These are phyloP conservation scores for Epistrophe grossulariae DNA, from an alignment of 2,888 invertebrate genomes.

Conservation along the genomic window DNA sequence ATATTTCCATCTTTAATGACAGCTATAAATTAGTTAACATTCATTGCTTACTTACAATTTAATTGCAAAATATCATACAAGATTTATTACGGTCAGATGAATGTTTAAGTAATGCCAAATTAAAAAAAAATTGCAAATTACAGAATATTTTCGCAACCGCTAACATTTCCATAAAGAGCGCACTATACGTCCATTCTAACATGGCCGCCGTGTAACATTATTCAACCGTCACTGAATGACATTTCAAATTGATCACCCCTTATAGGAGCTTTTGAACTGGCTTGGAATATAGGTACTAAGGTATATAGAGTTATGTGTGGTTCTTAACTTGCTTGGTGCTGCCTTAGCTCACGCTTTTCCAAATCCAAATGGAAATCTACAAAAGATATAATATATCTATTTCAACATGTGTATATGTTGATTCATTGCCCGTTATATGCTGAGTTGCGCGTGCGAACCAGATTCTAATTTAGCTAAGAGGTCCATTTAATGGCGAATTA, in stretches of 20 bases:
- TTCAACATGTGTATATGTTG: conserved; percentile 45
- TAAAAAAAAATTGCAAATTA: conserved; percentile 26
- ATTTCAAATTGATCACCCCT: conserved; percentile 71
- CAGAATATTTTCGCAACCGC: conserved; percentile 54
- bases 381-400: background rate
- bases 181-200: conserved; percentile 61
- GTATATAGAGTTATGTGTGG: background rate
- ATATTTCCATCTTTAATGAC: conserved; percentile 33
- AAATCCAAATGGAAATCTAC: conserved; percentile 70
- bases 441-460: conserved; percentile 64
- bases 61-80: conserved; percentile 61
- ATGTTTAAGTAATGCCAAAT: conserved; percentile 48
- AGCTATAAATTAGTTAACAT: conserved; percentile 68
- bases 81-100: conserved; percentile 40
- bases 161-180: conserved; percentile 68
- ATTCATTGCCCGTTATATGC: conserved; percentile 51
- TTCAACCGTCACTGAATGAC: conserved; percentile 71
- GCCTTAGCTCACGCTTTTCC: conserved; percentile 62
- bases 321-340: conserved; percentile 2
- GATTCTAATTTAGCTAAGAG: conserved; percentile 59
- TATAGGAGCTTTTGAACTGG: conserved; percentile 55
- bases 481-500: conserved; percentile 50
- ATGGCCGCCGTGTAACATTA: conserved; percentile 67
- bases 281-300: background rate
- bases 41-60: conserved; percentile 59